Conservation (phyloP, 2,888 invertebrate species). For the Aphodius granarius region DNA sequence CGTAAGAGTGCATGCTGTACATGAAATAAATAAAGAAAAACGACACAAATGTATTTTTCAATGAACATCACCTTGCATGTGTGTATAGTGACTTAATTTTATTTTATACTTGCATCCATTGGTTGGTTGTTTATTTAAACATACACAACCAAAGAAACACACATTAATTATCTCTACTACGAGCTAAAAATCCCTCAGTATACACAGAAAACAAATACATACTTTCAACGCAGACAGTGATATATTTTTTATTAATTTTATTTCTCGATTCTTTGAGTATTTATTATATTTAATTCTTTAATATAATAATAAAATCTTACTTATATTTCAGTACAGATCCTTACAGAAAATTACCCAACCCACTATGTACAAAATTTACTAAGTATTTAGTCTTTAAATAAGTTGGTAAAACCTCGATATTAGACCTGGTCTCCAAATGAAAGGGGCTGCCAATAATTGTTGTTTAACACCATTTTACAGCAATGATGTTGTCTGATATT, state of each 20-base stretch:
- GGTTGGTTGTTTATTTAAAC: no score
- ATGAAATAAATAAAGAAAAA: neutral
- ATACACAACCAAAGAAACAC: neutral
- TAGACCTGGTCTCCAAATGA: neutral
- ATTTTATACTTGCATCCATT: no score
- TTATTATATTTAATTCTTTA: no score
- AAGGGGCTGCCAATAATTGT: neutral
- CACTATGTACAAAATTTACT: neutral
- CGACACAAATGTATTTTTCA: neutral
- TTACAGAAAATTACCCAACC: neutral
- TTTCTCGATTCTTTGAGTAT: neutral
- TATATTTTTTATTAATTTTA: slow-evolving; percentile 19
- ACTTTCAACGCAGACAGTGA: slow-evolving; percentile 20
- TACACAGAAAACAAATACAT: slow-evolving; percentile 26
- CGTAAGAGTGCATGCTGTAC: neutral
- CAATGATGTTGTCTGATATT: neutral
- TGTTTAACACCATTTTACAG: neutral
- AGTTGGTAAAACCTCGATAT: neutral
- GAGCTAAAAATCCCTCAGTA: slow-evolving; percentile 18
- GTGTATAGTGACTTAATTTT: neutral
- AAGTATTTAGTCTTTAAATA: neutral
- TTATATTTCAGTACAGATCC: neutral
- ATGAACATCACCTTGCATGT: neutral
- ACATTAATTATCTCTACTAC: neutral
- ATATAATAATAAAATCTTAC: neutral